A percentile compares a stretch with the other conserved stretches of the same genome.
Evolutionary conservation across 2,113 vertebrate species (phyloP).

Genomic region (Lophius piscatorius): DNA sequence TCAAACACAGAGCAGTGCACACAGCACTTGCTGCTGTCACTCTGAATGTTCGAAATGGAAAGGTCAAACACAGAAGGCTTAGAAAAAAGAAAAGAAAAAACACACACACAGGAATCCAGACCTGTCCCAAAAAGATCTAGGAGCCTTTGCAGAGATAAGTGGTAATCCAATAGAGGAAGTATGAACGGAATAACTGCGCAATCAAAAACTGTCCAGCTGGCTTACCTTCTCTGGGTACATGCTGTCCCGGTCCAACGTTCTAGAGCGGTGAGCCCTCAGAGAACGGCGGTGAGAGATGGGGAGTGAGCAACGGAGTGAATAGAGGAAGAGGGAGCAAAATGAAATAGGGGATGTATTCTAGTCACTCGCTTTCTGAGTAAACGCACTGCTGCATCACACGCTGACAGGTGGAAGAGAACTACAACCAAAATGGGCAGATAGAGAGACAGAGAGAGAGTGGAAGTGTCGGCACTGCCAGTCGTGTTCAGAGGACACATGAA

Average conservation of each 20-base stretch:
- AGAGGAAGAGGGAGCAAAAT: constrained; percentile 17
- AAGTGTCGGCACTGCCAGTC: no score
- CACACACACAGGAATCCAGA: background rate
- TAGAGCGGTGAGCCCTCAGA: constrained; percentile 22
- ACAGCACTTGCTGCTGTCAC: constrained; percentile 23
- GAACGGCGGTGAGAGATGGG: constrained; percentile 3
- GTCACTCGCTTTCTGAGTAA: no score
- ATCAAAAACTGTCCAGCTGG: constrained; percentile 23
- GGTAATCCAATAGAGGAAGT: background rate
- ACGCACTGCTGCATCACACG: no score
- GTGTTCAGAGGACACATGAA: no score
- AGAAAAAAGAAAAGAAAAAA: constrained; percentile 1
- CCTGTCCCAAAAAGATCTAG: background rate
- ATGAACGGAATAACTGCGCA: background rate
- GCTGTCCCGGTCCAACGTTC: constrained; percentile 38
- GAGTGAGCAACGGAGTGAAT: constrained; percentile 7
- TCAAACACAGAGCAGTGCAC: constrained; percentile 27
- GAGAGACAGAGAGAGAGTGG: no score
- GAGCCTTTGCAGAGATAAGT: background rate
- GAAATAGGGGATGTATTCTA: no score
- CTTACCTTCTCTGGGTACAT: constrained; percentile 75
- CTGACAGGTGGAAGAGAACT: no score
- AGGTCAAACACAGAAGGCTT: background rate
- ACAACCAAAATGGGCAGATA: no score
- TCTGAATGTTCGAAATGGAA: constrained; percentile 20